phyloP scores from a whole-genome alignment of 1,140 invertebrate genomes.

The Zelostemma sp. region DNA sequence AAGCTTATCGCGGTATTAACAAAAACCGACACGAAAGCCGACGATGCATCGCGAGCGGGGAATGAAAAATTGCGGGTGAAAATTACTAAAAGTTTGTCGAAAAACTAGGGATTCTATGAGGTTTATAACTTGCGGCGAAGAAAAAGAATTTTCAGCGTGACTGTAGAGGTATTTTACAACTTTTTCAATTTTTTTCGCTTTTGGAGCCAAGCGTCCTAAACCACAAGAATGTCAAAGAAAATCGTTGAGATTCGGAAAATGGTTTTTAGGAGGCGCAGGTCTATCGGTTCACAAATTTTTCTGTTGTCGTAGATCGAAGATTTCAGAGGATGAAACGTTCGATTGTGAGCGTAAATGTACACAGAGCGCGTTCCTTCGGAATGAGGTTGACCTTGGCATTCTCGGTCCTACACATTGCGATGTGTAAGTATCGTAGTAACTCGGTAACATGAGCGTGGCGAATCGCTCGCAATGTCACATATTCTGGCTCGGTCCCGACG shows the following conservation, averaged over 20 bases:
- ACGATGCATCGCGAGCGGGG: background rate
- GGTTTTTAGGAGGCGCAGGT: too few relatives aligned
- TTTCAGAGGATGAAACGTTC: background rate
- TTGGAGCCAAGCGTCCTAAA: too few relatives aligned
- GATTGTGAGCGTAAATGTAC: conserved; percentile 20
- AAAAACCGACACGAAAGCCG: background rate
- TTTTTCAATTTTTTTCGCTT: too few relatives aligned
- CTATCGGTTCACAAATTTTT: background rate
- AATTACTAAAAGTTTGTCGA: too few relatives aligned
- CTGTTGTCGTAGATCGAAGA: background rate
- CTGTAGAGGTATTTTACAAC: too few relatives aligned
- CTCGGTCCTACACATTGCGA: conserved; percentile 33
- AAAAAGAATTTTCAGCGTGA: too few relatives aligned
- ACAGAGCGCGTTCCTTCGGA: conserved; percentile 48
- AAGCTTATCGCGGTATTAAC: conserved; percentile 3
- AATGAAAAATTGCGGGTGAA: conserved; percentile 1
- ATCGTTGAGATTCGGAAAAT: too few relatives aligned
- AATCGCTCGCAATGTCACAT: conserved; percentile 28
- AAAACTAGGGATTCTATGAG: too few relatives aligned
- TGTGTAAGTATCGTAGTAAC: conserved; percentile 34
- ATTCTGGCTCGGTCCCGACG: conserved; percentile 17
- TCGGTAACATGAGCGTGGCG: conserved; percentile 23
- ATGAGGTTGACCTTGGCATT: conserved; percentile 67
- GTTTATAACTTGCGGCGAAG: too few relatives aligned
- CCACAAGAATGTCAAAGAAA: too few relatives aligned